Conservation (phyloP, 2,888 invertebrate genomes). For the Eudemis profundana region DNA sequence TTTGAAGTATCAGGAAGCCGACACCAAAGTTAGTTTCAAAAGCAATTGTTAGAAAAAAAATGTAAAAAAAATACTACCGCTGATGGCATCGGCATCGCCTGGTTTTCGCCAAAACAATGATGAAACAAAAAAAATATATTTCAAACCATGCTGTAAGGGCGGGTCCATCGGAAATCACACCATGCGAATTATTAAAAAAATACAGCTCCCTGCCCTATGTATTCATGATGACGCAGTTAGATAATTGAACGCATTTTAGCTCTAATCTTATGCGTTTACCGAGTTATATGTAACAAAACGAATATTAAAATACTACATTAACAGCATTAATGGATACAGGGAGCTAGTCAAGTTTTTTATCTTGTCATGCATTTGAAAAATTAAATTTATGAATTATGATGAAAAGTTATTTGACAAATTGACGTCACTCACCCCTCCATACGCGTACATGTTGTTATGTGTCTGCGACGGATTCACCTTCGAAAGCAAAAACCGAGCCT, state of each 20-base stretch:
- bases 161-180: constrained; percentile 46
- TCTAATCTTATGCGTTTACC: neutral
- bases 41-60: constrained; percentile 57
- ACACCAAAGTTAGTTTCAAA: constrained; percentile 57
- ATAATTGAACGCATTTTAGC: neutral
- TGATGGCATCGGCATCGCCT: constrained; percentile 89
- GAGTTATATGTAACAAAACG: too few species aligned
- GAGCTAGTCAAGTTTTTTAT: constrained; percentile 9
- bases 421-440: constrained; percentile 91
- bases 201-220: neutral
- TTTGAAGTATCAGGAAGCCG: constrained; percentile 58
- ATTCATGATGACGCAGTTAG: neutral
- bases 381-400: constrained; percentile 18
- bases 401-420: neutral
- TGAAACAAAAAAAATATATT: constrained; percentile 77
- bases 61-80: constrained; percentile 87
- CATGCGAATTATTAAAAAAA: constrained; percentile 51
- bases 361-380: constrained; percentile 28
- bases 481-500: constrained; percentile 98
- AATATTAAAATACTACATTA: neutral
- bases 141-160: constrained; percentile 74
- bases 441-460: constrained; percentile 99
- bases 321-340: neutral
- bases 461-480: constrained; percentile 99
- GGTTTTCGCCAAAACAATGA: constrained; percentile 81